phyloP scores from a whole-genome alignment of 2,888 invertebrate genomes.

The Tetranychus truncatus region DNA sequence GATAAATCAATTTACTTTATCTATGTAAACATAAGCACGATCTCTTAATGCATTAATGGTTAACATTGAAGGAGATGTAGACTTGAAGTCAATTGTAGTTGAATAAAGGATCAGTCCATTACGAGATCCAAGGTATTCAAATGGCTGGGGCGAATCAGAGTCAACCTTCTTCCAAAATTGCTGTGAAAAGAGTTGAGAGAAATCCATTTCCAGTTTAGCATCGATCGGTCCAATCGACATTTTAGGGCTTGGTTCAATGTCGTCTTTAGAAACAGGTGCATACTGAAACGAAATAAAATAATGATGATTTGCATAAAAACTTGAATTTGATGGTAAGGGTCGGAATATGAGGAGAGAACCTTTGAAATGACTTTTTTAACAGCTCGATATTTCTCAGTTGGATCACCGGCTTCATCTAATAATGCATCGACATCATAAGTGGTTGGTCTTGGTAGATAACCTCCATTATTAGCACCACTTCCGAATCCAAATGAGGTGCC shows the following conservation, averaged over 20 bases:
- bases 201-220: background rate
- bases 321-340: background rate
- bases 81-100: conserved; percentile 34
- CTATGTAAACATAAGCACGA: conserved; percentile 48
- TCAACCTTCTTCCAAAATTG: background rate
- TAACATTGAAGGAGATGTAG: conserved; percentile 36
- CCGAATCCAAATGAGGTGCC: conserved; percentile 2
- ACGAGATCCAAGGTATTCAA: conserved; percentile 18
- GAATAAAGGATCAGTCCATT: conserved; percentile 48
- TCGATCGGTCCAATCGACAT: background rate
- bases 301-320: background rate
- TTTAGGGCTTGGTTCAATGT: background rate
- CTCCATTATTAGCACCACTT: conserved; percentile 13
- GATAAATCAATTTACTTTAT: conserved; percentile 36
- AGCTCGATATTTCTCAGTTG: conserved; percentile 57
- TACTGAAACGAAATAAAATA: background rate
- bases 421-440: conserved; percentile 47
- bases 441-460: conserved; percentile 2
- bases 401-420: conserved; percentile 67
- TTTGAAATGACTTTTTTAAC: conserved; percentile 40
- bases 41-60: conserved; percentile 44
- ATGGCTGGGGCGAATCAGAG: conserved; percentile 13
- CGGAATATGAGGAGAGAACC: too few species aligned
- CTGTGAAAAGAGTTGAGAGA: background rate
- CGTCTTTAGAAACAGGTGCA: background rate